Conservation (phyloP, 1,140 invertebrate genomes). For the Drosophila bipectinata region DNA sequence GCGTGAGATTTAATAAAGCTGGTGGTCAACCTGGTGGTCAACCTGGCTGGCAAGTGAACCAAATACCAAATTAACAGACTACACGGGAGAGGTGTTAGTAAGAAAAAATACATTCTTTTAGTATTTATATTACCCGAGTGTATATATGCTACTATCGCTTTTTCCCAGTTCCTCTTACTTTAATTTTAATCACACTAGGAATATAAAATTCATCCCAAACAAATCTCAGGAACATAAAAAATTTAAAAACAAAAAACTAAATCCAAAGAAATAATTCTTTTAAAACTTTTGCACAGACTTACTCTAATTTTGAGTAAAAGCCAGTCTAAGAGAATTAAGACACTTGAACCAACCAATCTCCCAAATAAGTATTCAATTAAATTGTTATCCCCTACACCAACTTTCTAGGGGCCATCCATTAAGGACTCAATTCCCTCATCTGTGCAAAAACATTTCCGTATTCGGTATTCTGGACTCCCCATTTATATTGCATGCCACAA, state of each 20-base stretch:
- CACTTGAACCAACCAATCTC: not conserved
- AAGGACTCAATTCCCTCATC: constrained; percentile 2
- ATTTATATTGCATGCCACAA: constrained; percentile 15
- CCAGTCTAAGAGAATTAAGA: too few species aligned
- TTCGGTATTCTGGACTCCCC: not conserved
- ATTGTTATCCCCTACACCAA: not conserved
- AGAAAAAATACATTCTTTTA: too few species aligned
- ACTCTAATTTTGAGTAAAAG: too few species aligned
- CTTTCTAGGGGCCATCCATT: constrained; percentile 8
- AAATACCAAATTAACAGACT: constrained; percentile 14
- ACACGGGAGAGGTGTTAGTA: not conserved
- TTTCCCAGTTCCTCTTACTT: too few species aligned
- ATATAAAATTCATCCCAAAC: too few species aligned
- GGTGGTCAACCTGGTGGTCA: constrained; percentile 26
- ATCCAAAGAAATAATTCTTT: too few species aligned
- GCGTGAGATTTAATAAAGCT: constrained; percentile 40
- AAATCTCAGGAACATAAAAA: too few species aligned
- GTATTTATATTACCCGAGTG: too few species aligned
- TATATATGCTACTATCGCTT: too few species aligned
- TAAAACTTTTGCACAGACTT: too few species aligned
- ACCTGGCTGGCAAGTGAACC: constrained; percentile 9
- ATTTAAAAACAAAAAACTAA: too few species aligned
- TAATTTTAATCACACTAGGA: too few species aligned
- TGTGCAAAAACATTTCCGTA: constrained; percentile 30
- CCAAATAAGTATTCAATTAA: constrained; percentile 9